Percentiles rank a stretch among this genome's conserved stretches.
phyloP scores from a whole-genome alignment of 1,140 invertebrate species.

The Drosophila varians region DNA sequence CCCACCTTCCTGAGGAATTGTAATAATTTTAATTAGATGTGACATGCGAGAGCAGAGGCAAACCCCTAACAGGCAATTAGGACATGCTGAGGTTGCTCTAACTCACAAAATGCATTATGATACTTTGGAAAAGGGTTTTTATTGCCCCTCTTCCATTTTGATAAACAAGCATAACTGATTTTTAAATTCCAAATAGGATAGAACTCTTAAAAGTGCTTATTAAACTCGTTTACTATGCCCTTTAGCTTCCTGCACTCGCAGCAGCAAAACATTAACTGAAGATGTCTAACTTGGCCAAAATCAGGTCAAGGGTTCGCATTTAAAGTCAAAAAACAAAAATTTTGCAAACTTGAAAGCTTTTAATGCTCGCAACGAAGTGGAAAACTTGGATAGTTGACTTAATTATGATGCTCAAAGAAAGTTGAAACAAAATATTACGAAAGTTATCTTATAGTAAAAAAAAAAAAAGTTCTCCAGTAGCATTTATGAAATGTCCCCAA shows the following conservation, averaged over 20 bases:
- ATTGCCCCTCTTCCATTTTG: not conserved
- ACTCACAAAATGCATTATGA: constrained; percentile 51
- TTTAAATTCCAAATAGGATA: too few relatives aligned
- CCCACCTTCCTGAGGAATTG: not conserved
- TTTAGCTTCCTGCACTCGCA: not conserved
- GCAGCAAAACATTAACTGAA: too few relatives aligned
- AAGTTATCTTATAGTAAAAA: not conserved
- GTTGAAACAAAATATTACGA: not conserved
- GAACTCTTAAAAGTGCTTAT: not conserved
- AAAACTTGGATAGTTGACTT: constrained; percentile 4
- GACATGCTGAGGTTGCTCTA: constrained; percentile 20
- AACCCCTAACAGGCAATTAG: constrained; percentile 29
- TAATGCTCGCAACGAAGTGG: constrained; percentile 1
- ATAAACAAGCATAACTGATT: too few relatives aligned
- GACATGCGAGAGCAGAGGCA: constrained; percentile 13
- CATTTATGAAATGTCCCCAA: constrained; percentile 3
- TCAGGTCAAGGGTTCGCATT: constrained; percentile 37
- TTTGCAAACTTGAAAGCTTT: constrained; percentile 18
- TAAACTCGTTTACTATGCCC: not conserved
- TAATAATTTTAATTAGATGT: constrained; percentile 38
- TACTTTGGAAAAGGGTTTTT: not conserved
- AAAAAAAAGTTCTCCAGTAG: not conserved
- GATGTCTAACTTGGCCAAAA: not conserved
- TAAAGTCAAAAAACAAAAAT: not conserved
- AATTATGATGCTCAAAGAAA: constrained; percentile 3